phyloP scores from a whole-genome alignment of 2,113 vertebrate genomes.

The Oophaga pumilio region DNA sequence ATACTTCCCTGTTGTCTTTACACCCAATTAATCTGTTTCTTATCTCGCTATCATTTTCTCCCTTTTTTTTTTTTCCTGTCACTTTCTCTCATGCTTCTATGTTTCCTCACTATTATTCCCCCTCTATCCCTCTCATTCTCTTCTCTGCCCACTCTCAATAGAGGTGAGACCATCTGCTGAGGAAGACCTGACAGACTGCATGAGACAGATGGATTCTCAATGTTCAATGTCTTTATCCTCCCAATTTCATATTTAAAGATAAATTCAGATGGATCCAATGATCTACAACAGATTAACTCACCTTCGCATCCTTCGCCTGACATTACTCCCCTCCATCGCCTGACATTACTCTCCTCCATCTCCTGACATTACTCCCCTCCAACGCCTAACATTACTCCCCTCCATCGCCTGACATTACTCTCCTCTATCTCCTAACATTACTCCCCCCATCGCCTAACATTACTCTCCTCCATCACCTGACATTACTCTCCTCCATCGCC shows the following conservation, averaged over 20 bases:
- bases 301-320: neutral
- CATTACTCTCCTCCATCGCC: no score
- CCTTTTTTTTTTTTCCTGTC: neutral
- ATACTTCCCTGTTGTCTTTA: no score
- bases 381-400: neutral
- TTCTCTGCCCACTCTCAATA: neutral
- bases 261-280: constrained; percentile 3
- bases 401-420: neutral
- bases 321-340: neutral
- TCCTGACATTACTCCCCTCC: neutral
- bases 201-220: constrained; percentile 41
- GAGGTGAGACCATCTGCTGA: constrained; percentile 50
- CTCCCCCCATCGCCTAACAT: neutral
- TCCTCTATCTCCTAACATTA: neutral
- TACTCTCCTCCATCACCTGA: no score
- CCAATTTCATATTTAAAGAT: constrained; percentile 29
- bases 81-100: neutral
- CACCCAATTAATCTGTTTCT: no score
- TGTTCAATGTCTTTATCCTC: constrained; percentile 17
- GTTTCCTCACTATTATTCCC: neutral
- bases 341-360: neutral
- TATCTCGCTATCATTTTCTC: neutral
- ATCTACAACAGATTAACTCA: constrained; percentile 14
- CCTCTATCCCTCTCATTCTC: neutral
- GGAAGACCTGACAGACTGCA: constrained; percentile 47